Base-by-base conservation (phyloP, 2,113 vertebrate genomes). In the Sorex fumeus region DNA sequence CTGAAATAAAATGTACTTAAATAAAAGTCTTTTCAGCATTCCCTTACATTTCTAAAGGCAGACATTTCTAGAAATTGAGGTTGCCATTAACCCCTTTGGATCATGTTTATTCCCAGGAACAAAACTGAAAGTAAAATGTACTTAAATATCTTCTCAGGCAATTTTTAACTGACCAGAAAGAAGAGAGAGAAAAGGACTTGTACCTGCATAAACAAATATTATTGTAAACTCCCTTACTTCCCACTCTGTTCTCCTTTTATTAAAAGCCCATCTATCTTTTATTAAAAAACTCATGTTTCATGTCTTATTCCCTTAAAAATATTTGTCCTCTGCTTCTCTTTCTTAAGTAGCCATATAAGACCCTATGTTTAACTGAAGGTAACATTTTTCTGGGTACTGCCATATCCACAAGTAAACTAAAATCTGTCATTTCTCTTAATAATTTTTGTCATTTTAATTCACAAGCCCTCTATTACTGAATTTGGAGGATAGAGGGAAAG, bases 221-320 rank as follows among this genome's bases (percentile, higher is more conserved):
- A 57, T n/a, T 76, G 77, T 72, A 57, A 60, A 86, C 67, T 50
- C 81, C 76, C 62, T 92, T 60, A 45, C 19, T 50, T 93, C 62
- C n/a, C 4, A 27, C 69, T 91, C 71, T 84, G 21, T 80, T 88
- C 76, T 74, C 50, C 57, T 40, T 7, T 40, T 40, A 40, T 40
- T 84, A 71, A 91, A 95, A 94, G 18, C 82, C 36, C 67, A 64
- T 84, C 75, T 87, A 27, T 77, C 36, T 88, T 92, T 83, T 16
- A 60, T 81, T 78, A 70, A 77, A 36, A 90, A 87, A 84, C 8
- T 36, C 57, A 36, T 62, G 84, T 91, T 10, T 45, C 57, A 30
- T 69, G 87, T 93, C 12, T 74, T 69, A 43, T 92, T 76, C 34
- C 69, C 30, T 47, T 10, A 47, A 81, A 88, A 91, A 50, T 16